A percentile compares a stretch with the other conserved stretches of the same genome.
Evolutionary conservation across 1,140 invertebrate genomes (phyloP).

Genomic region (Portunus trituberculatus): DNA sequence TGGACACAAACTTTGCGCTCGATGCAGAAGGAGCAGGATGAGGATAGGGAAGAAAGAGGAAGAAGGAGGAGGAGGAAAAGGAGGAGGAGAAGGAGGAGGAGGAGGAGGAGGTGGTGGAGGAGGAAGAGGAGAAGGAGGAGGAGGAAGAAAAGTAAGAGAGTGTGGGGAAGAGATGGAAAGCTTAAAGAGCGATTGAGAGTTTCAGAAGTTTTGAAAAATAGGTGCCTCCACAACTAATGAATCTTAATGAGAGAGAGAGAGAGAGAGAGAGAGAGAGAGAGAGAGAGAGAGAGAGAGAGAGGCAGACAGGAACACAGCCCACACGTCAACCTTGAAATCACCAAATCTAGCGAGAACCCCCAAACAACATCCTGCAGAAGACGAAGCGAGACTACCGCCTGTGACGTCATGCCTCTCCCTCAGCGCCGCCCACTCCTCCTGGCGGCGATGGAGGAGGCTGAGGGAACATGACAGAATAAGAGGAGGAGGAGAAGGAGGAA

Average conservation of each 20-base stretch:
- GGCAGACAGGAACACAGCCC: not conserved
- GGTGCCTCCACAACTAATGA: not conserved
- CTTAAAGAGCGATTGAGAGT: not conserved
- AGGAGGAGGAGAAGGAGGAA: not conserved
- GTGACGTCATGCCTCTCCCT: not conserved
- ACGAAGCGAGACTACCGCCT: not conserved
- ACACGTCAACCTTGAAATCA: not conserved
- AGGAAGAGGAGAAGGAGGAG: not conserved
- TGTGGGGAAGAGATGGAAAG: not conserved
- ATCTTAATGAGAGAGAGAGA: no score
- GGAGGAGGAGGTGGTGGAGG: not conserved
- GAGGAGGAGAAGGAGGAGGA: not conserved
- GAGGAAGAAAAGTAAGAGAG: not conserved
- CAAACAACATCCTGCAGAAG: not conserved
- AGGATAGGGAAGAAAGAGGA: not conserved
- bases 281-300: constrained; percentile 20
- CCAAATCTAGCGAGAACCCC: constrained; percentile 8
- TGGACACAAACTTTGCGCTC: not conserved
- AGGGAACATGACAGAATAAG: not conserved
- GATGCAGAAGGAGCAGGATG: no score
- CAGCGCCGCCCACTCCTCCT: no score
- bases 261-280: constrained; percentile 7
- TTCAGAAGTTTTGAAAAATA: not conserved
- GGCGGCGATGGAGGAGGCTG: not conserved
- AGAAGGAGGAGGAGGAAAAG: not conserved